A percentile compares a stretch with the other conserved stretches of the same genome.
Conservation (phyloP, 2,888 invertebrate genomes). For the Dolomedes plantarius region DNA sequence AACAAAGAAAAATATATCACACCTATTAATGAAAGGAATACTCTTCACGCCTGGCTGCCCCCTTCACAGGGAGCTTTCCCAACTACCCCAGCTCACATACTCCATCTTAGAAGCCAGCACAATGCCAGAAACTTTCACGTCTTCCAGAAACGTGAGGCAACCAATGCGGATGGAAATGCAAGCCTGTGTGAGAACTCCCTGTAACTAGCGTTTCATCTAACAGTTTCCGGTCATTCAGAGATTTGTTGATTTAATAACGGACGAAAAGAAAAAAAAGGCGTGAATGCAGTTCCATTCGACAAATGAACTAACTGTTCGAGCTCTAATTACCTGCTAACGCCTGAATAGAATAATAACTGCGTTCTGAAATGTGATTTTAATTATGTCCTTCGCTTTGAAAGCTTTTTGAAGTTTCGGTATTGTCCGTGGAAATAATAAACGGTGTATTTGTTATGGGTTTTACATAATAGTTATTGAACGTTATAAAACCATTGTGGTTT, state of each 20-base stretch:
- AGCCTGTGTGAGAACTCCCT: background rate
- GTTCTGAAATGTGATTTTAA: background rate
- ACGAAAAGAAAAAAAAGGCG: background rate
- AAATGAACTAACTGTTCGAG: background rate
- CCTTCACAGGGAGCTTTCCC: background rate
- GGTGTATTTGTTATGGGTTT: background rate
- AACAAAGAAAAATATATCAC: background rate
- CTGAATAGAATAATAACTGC: background rate
- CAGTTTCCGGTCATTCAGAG: background rate
- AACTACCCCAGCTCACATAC: background rate
- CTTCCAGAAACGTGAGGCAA: background rate
- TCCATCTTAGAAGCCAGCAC: background rate
- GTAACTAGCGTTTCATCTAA: background rate
- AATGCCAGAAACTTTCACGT: background rate
- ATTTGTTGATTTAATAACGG: constrained; percentile 11
- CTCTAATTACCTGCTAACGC: background rate
- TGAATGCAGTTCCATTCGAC: background rate
- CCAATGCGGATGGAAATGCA: background rate
- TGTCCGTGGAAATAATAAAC: background rate
- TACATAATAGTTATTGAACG: background rate
- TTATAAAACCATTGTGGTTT: background rate
- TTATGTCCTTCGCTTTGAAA: background rate
- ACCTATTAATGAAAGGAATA: background rate
- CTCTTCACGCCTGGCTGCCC: background rate
- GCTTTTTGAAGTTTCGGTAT: background rate